Evolutionary conservation across 2,113 vertebrate genomes (phyloP), one percentile per base, ranked within the genome.

Genomic region (Terrapene triunguis): DNA sequence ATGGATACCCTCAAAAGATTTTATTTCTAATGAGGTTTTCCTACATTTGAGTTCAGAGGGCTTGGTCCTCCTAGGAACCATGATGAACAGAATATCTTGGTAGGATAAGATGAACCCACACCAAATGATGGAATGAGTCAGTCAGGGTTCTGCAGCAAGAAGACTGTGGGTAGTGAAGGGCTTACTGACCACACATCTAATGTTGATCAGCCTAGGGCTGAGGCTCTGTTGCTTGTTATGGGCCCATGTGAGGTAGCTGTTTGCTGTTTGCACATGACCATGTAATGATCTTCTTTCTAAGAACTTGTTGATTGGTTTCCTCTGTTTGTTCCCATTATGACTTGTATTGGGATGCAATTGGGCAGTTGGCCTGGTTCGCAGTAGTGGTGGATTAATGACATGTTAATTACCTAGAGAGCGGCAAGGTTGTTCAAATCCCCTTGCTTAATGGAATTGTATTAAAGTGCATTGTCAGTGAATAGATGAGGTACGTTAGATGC

Each of bases 401-500:
- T 96, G 95, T 92, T 93, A 96, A 94, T 42, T 96, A 95, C 48
- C 87, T 92, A 97, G 85, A 96, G 65, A 96, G 95, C 87, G 84
- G 89, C 93, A 94, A 97, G 97, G 92, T 88, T 93, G 89, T 93
- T 96, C 88, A 97, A 96, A 97, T 97, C 92, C 93, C 94, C 42
- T 89, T 95, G 95, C 97, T 96, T 97, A 96, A 94, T 79, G 55
- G 94, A 91, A 97, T 97, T 97, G 96, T 92, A 92, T 97, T 97
- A 97, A 97, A 89, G 95, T 95, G 93, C 92, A 80, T 91, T 97
- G 97, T 96, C 96, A 97, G 96, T 92, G 94, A 95, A 84, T 78
- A 92, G 90, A 0, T 17, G 90, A 96, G 96, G 94, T 97, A 93
- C 97, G 90, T 95, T 89, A 96, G 88, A 97, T 96, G 96, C 91